Base-by-base conservation (phyloP, 2,888 invertebrate species). In the Agrochola macilenta region DNA sequence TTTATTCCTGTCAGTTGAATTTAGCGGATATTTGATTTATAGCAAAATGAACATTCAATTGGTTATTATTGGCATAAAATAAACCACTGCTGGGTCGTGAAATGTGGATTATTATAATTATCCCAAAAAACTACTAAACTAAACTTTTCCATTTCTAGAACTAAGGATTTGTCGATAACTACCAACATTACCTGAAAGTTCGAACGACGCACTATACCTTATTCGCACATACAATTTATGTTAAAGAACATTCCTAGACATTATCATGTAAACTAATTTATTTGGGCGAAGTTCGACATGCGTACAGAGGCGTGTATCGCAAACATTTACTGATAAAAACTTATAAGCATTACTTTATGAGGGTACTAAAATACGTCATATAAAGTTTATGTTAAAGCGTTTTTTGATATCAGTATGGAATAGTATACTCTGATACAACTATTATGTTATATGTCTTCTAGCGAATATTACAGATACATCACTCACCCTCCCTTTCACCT, bases 311-410 rank as follows among this genome's bases (percentile, higher is more conserved):
- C 30, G 14, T 30, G 39, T 43, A 76, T 57, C 39, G 14, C 49
- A 57, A 46, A 76, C 43, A 57, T 54, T 61, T 49, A 49, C 52
- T 49, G 76, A 76, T 76, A 79, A 63, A 30, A 68, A 63, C 30
- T 58, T 74, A 63, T 23, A 39, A 30, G 39, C 39, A 60, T 43
- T 49, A 79, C 30, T 63, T 68, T 63, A 57, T 17, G 66, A 66
- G 46, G 35, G 9, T 68, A 80, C 17, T 30, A 35, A 73, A 58
- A 43, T 49, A 64, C 30, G 30, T 0, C 30, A 39, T 61, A 61
- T 57, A 82, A 66, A 49, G 49, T 63, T 65, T 39, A 76, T 39
- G 49, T 35, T 35, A 1, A 61, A 63, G 39, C 35, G 30, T 35
- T 64, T 65, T 81, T 43, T 14, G 23, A 39, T 66, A 30, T 39